A percentile compares a stretch with the other conserved stretches of the same genome.
Evolutionary conservation across 2,797 vertebrate genomes (phyloP).

Genomic region (Sebastes matsubarae): DNA sequence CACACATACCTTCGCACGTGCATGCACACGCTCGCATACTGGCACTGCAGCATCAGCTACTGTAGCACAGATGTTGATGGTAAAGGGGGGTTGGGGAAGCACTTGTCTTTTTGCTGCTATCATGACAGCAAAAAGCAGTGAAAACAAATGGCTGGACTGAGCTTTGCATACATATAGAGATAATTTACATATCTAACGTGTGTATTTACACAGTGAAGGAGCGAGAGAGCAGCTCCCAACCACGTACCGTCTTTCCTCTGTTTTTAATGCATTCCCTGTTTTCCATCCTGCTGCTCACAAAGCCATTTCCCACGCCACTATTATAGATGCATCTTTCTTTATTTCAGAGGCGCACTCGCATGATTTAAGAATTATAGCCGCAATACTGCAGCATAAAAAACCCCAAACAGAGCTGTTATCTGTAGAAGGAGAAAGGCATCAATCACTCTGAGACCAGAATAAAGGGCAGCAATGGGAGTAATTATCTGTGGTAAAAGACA

Average conservation of each 20-base stretch:
- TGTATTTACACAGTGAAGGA: constrained; percentile 29
- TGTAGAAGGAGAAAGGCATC: constrained; percentile 40
- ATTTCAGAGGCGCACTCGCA: constrained; percentile 24
- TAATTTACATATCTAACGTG: constrained; percentile 61
- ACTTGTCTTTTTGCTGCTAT: constrained; percentile 15
- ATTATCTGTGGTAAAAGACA: constrained; percentile 64
- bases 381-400: constrained; percentile 36
- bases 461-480: constrained; percentile 61
- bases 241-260: not conserved
- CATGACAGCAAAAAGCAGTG: constrained; percentile 16
- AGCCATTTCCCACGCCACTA: constrained; percentile 25
- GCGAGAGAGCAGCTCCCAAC: not conserved
- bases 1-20: not conserved
- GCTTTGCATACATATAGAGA: constrained; percentile 40
- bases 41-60: not conserved
- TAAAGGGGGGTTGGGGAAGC: not conserved
- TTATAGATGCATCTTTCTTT: constrained; percentile 32
- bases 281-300: constrained; percentile 25
- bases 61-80: constrained; percentile 9
- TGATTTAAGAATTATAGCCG: constrained; percentile 47
- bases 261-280: constrained; percentile 34
- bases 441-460: constrained; percentile 54
- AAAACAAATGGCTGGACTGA: constrained; percentile 39
- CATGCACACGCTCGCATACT: not conserved
- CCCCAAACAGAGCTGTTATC: constrained; percentile 20